Evolutionary conservation across 2,888 invertebrate species (phyloP).

Genomic region (Cylloceria caligata): DNA sequence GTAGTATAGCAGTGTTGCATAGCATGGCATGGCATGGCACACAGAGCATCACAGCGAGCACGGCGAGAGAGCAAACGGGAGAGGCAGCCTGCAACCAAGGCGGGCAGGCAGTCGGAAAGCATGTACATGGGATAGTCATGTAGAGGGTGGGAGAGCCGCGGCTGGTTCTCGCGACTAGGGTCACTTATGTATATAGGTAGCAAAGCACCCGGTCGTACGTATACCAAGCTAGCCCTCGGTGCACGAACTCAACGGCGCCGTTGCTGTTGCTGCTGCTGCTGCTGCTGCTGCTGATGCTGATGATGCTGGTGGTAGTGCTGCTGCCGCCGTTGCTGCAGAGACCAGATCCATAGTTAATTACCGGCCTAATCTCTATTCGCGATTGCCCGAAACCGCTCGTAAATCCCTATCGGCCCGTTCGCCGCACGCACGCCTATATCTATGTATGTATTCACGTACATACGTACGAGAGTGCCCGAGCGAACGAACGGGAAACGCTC

Average conservation of each 20-base stretch:
- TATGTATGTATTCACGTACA: conserved; percentile 48
- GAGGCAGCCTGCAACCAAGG: conserved; percentile 40
- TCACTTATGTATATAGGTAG: conserved; percentile 77
- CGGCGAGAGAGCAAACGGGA: conserved; percentile 47
- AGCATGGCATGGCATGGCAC: conserved; percentile 17
- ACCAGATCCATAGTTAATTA: conserved; percentile 85
- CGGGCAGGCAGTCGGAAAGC: conserved; percentile 45
- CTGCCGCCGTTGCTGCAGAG: conserved; percentile 79
- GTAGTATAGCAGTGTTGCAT: not conserved
- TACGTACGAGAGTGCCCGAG: conserved; percentile 34
- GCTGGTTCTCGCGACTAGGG: conserved; percentile 79
- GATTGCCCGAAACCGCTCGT: conserved; percentile 84
- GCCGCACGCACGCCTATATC: conserved; percentile 74
- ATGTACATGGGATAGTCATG: conserved; percentile 67
- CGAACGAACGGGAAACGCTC: conserved; percentile 58
- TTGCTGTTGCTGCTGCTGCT: conserved; percentile 48
- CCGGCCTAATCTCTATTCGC: conserved; percentile 84
- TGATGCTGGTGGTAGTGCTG: conserved; percentile 54
- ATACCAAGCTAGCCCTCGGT: conserved; percentile 67
- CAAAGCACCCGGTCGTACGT: conserved; percentile 14
- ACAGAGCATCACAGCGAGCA: conserved; percentile 9
- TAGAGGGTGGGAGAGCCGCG: conserved; percentile 79
- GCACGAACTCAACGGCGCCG: conserved; percentile 66
- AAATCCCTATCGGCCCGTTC: conserved; percentile 84
- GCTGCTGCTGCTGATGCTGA: conserved; percentile 73